Percentiles rank a stretch among this genome's conserved stretches.
Conservation (phyloP, 1,140 invertebrate species). For the Mamestra configurata region DNA sequence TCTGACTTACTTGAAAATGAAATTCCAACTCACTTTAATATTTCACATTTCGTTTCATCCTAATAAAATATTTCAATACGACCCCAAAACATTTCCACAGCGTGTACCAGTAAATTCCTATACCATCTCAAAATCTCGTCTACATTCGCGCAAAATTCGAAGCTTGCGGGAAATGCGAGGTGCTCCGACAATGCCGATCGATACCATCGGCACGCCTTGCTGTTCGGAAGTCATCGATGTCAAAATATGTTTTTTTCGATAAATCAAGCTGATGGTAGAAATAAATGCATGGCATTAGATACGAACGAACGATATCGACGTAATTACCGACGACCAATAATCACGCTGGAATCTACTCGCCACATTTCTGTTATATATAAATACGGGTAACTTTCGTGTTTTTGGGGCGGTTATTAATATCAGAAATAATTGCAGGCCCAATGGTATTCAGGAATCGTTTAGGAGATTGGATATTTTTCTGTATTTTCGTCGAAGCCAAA, state of each 20-base stretch:
- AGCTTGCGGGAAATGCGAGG: conserved; percentile 24
- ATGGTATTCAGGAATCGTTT: background rate
- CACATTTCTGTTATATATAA: conserved; percentile 1
- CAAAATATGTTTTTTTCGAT: conserved; percentile 44
- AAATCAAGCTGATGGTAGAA: conserved; percentile 31
- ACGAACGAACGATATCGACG: background rate
- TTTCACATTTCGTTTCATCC: background rate
- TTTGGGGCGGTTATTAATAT: background rate
- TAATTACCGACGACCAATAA: conserved; percentile 14
- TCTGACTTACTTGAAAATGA: too few relatives aligned
- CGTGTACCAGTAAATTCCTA: conserved; percentile 12
- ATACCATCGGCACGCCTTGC: conserved; percentile 34
- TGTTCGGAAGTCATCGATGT: conserved; percentile 35
- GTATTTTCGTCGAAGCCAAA: background rate
- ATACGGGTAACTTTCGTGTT: background rate
- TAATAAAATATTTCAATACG: conserved; percentile 19
- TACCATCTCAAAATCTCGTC: conserved; percentile 32
- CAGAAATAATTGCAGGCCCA: background rate
- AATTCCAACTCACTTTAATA: background rate
- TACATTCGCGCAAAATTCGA: conserved; percentile 38
- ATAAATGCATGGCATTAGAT: conserved; percentile 25
- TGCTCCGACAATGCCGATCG: conserved; percentile 17
- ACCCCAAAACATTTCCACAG: background rate
- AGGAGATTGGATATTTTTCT: conserved; percentile 2
- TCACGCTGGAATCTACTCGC: background rate